phyloP scores from a whole-genome alignment of 2,797 vertebrate species.

The Lemur catta region DNA sequence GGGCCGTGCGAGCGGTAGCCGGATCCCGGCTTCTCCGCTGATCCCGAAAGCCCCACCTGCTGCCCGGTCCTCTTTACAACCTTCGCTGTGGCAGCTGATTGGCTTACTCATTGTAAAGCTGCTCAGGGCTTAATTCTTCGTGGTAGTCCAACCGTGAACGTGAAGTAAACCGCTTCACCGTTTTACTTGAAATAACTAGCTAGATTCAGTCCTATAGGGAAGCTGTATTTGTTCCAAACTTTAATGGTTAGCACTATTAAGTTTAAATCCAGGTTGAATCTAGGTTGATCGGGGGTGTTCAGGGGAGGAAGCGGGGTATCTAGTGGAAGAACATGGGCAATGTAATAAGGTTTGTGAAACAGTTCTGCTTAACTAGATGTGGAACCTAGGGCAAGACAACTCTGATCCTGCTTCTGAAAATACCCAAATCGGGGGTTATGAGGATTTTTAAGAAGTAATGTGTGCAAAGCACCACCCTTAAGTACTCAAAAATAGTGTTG shows the following conservation, averaged over 20 bases:
- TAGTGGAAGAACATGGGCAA: not conserved
- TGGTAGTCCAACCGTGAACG: not conserved
- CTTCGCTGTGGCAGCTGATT: fast-evolving
- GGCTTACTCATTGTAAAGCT: not conserved
- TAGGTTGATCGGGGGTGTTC: not conserved
- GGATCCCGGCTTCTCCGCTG: fast-evolving
- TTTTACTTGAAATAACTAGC: not conserved
- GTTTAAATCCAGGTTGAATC: not conserved
- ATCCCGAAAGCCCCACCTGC: no score
- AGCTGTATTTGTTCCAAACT: not conserved
- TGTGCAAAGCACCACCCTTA: not conserved
- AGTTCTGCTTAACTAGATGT: not conserved
- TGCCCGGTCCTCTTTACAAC: fast-evolving
- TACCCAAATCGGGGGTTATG: not conserved
- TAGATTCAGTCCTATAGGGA: not conserved
- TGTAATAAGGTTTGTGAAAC: not conserved
- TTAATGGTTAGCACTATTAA: not conserved
- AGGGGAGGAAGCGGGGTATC: not conserved
- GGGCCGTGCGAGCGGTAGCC: not conserved
- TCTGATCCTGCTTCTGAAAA: not conserved
- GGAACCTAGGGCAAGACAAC: not conserved
- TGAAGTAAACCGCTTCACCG: not conserved
- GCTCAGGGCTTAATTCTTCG: not conserved
- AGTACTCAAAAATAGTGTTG: not conserved
- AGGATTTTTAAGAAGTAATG: not conserved